phyloP scores from a whole-genome alignment of 2,113 vertebrate species.

The Brachyistius frenatus region DNA sequence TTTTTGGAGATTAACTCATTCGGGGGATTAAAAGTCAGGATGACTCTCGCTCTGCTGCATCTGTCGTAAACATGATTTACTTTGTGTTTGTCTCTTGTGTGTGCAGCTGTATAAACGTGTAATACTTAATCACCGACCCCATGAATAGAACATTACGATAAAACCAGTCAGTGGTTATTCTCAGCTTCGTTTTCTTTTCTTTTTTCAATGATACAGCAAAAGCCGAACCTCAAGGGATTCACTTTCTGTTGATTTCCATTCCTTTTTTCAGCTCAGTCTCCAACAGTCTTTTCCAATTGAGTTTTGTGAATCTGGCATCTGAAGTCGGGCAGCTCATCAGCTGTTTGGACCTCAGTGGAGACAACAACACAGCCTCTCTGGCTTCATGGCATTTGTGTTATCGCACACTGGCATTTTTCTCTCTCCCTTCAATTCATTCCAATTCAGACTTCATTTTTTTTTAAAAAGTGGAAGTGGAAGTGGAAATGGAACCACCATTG shows the following conservation, averaged over 20 bases:
- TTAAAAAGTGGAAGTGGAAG: not conserved
- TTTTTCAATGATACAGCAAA: constrained; percentile 1
- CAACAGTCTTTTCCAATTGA: not conserved
- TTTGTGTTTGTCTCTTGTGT: no score
- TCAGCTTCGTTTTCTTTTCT: no score
- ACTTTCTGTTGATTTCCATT: constrained; percentile 20
- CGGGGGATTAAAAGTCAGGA: no score
- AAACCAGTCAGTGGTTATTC: no score
- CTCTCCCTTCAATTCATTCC: constrained; percentile 16
- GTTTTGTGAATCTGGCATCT: not conserved
- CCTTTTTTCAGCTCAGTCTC: not conserved
- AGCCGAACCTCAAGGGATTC: constrained; percentile 26
- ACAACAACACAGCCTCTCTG: constrained; percentile 6
- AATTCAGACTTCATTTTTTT: constrained; percentile 43
- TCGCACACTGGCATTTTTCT: not conserved
- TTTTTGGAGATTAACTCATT: no score
- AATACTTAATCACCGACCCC: no score
- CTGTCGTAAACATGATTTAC: no score
- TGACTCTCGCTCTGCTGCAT: no score
- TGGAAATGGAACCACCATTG: constrained; percentile 18
- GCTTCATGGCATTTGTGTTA: constrained; percentile 9
- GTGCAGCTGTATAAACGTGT: no score
- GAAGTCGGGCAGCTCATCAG: constrained; percentile 11
- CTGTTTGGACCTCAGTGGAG: constrained; percentile 20
- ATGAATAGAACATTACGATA: no score